Conservation (phyloP, 1,140 invertebrate genomes). For the Zelostemma sp. region DNA sequence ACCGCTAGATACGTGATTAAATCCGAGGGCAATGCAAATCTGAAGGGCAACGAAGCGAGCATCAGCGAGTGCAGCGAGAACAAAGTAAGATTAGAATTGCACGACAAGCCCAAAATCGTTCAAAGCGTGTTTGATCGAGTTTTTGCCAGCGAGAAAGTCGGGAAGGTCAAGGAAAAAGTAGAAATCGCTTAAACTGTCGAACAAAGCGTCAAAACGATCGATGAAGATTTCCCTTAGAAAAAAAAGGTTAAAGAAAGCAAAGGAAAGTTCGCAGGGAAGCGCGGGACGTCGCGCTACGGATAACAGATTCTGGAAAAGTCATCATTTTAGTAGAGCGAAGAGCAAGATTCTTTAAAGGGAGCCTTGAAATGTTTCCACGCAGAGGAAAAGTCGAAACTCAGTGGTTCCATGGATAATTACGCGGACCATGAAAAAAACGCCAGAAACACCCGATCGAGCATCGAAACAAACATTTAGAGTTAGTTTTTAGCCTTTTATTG, state of each 20-base stretch:
- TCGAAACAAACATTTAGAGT: slow-evolving; percentile 36
- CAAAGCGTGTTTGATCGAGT: slow-evolving; percentile 64
- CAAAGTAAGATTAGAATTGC: slow-evolving; percentile 38
- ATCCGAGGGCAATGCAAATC: no score
- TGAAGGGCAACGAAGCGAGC: slow-evolving; percentile 21
- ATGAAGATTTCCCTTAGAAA: slow-evolving; percentile 6
- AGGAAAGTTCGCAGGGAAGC: slow-evolving; percentile 6
- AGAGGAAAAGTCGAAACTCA: slow-evolving; percentile 49
- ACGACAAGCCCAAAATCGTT: slow-evolving; percentile 64
- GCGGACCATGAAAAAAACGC: slow-evolving; percentile 50
- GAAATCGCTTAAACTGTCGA: slow-evolving; percentile 62
- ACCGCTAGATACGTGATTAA: no score
- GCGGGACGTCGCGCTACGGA: slow-evolving; percentile 2
- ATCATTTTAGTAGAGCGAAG: no score
- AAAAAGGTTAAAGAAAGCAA: slow-evolving; percentile 15
- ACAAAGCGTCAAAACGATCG: slow-evolving; percentile 1
- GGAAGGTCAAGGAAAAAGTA: slow-evolving; percentile 64
- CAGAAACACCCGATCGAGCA: slow-evolving; percentile 45
- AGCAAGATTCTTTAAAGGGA: slow-evolving; percentile 43
- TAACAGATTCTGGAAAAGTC: not conserved
- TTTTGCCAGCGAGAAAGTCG: slow-evolving; percentile 59
- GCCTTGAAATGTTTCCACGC: slow-evolving; percentile 57
- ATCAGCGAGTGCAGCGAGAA: slow-evolving; percentile 53
- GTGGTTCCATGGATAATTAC: slow-evolving; percentile 59
- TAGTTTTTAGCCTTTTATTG: slow-evolving; percentile 11